These are phyloP conservation scores for Himalopsyche kuldschensis DNA, from an alignment of 2,888 invertebrate genomes.

Conservation along the genomic window DNA sequence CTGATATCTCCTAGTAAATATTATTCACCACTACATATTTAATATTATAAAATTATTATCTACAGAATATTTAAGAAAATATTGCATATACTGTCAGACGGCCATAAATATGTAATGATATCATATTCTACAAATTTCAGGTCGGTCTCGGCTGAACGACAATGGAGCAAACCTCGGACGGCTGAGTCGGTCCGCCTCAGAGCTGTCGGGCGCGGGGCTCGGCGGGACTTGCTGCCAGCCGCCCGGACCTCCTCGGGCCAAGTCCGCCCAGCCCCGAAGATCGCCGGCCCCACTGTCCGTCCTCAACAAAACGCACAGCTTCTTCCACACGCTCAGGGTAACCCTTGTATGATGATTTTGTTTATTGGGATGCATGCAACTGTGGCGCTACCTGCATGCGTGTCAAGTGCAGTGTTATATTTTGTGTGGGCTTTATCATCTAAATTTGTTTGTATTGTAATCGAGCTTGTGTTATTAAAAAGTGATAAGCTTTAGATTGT, in stretches of 20 bases:
- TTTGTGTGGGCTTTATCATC: too few relatives aligned
- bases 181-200: slow-evolving; percentile 80
- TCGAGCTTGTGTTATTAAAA: too few relatives aligned
- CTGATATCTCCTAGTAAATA: too few relatives aligned
- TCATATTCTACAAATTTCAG: background rate
- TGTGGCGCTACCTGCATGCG: background rate
- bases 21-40: too few relatives aligned
- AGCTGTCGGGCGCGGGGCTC: slow-evolving; percentile 68
- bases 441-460: too few relatives aligned
- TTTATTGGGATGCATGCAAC: background rate
- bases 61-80: too few relatives aligned
- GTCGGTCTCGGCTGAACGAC: slow-evolving; percentile 34
- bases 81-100: too few relatives aligned
- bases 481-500: too few relatives aligned
- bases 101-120: background rate
- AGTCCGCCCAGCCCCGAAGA: slow-evolving; percentile 48
- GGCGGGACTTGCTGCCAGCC: slow-evolving; percentile 53
- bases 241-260: slow-evolving; percentile 53
- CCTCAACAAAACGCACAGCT: slow-evolving; percentile 79
- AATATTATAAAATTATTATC: too few relatives aligned
- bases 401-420: background rate
- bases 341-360: slow-evolving; percentile 27
- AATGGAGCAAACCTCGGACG: slow-evolving; percentile 58
- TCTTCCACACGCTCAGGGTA: slow-evolving; percentile 79
- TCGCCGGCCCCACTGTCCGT: slow-evolving; percentile 68